These are phyloP conservation scores for Euzophera pinguis DNA, from an alignment of 2,888 invertebrate species.

Conservation along the genomic window DNA sequence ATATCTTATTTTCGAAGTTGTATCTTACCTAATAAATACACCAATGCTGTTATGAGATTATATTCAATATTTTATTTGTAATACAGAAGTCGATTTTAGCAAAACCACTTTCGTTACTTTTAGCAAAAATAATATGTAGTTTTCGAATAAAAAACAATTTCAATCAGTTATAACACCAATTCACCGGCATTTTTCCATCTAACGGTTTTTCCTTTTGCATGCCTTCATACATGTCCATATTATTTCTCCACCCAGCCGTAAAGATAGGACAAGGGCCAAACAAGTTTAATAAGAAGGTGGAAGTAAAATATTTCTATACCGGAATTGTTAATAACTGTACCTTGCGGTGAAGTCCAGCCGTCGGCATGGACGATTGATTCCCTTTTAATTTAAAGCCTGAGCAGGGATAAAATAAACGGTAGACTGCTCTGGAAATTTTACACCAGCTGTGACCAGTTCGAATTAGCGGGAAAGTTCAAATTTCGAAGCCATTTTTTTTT, in stretches of 20 bases:
- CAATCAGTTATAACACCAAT: too few relatives aligned
- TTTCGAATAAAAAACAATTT: too few relatives aligned
- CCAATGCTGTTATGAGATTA: too few relatives aligned
- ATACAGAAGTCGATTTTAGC: too few relatives aligned
- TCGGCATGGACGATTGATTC: conserved; percentile 62
- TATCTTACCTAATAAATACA: too few relatives aligned
- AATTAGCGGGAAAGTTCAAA: not conserved
- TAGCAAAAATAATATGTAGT: too few relatives aligned
- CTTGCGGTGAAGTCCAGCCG: conserved; percentile 58
- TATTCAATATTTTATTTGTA: too few relatives aligned
- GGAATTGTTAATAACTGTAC: conserved; percentile 75
- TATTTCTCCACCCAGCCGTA: conserved; percentile 40
- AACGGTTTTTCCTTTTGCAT: too few relatives aligned
- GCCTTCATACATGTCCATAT: conserved; percentile 36
- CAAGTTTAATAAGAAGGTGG: conserved; percentile 76
- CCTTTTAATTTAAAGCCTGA: conserved; percentile 74
- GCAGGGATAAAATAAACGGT: conserved; percentile 33
- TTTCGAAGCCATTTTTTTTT: not conserved
- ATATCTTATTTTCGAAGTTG: too few relatives aligned
- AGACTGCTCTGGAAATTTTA: conserved; percentile 4
- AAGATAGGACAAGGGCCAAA: conserved; percentile 63
- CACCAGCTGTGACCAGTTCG: not conserved
- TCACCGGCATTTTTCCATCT: too few relatives aligned
- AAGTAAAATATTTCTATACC: conserved; percentile 76
- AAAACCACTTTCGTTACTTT: too few relatives aligned